phyloP scores from a whole-genome alignment of 2,888 invertebrate genomes.

The Oligia latruncula region DNA sequence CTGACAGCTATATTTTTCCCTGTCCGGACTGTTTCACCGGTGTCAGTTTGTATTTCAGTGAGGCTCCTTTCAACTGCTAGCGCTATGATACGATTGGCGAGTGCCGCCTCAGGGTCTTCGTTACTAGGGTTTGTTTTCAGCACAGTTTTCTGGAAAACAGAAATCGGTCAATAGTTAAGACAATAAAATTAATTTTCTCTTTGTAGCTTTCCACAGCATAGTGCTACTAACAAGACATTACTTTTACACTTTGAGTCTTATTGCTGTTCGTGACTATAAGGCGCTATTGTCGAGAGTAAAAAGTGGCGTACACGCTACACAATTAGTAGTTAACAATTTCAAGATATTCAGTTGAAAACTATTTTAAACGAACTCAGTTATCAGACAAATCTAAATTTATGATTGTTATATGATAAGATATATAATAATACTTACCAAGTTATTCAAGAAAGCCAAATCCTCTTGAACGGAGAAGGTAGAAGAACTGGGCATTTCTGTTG shows the following conservation, averaged over 20 bases:
- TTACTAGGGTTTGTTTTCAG: conserved; percentile 80
- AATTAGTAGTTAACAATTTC: not conserved
- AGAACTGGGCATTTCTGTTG: conserved; percentile 85
- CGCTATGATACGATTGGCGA: conserved; percentile 89
- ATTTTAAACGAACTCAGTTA: not conserved
- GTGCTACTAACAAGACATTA: no score
- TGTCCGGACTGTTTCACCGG: conserved; percentile 73
- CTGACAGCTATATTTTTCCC: conserved; percentile 78
- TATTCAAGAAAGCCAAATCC: conserved; percentile 91
- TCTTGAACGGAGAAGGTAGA: conserved; percentile 89
- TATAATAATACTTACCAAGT: conserved; percentile 85
- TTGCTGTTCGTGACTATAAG: not conserved
- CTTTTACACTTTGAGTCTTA: not conserved
- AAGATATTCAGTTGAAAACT: not conserved
- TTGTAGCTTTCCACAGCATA: not conserved
- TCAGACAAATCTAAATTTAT: not conserved
- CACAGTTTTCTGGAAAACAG: conserved; percentile 84
- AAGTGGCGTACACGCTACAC: not conserved
- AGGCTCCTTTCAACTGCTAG: conserved; percentile 89
- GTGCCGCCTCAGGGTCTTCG: conserved; percentile 85
- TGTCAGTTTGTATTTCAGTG: conserved; percentile 83
- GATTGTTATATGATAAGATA: not conserved
- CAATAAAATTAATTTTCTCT: no score
- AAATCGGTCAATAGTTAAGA: conserved; percentile 10
- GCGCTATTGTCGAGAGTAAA: not conserved